These are phyloP conservation scores for Melanogrammus aeglefinus DNA, from an alignment of 2,797 vertebrate species.

Conservation along the genomic window DNA sequence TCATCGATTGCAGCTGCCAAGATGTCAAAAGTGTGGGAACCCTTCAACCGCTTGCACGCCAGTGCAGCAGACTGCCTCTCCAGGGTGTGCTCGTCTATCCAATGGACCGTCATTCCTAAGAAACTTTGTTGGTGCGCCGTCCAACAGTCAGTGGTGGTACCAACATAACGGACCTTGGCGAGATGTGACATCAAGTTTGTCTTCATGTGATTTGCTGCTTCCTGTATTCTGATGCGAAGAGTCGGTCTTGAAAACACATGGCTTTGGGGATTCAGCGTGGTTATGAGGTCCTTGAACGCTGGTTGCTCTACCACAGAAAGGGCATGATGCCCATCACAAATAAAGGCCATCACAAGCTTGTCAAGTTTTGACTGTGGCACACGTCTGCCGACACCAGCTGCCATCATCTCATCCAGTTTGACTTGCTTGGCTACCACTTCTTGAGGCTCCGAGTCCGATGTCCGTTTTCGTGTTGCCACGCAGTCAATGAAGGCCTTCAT, in stretches of 20 bases:
- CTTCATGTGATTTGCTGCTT: constrained; percentile 15
- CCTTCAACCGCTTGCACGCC: constrained; percentile 11
- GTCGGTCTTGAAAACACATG: constrained; percentile 15
- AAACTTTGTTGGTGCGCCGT: neutral
- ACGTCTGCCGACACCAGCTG: constrained; percentile 15
- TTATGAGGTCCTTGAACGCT: constrained; percentile 27
- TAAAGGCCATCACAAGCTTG: constrained; percentile 22
- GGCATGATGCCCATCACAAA: constrained; percentile 25
- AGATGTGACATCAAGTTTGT: constrained; percentile 8
- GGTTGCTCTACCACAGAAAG: constrained; percentile 31
- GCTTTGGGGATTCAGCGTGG: constrained; percentile 20
- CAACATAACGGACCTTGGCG: constrained; percentile 3
- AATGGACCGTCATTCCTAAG: neutral
- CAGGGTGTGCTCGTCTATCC: neutral
- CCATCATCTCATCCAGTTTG: constrained; percentile 18
- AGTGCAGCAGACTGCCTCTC: neutral
- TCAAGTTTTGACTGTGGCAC: constrained; percentile 20
- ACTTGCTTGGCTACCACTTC: constrained; percentile 19
- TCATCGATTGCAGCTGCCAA: constrained; percentile 28
- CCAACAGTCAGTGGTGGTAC: too few species aligned
- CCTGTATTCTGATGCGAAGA: constrained; percentile 3
- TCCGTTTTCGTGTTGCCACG: constrained; percentile 1
- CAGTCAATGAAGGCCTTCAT: neutral
- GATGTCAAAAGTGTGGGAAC: constrained; percentile 35
- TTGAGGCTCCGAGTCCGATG: constrained; percentile 9